A percentile compares a stretch with the other conserved stretches of the same genome.
Conservation (phyloP, 2,113 vertebrate species). For the Fulica atra region DNA sequence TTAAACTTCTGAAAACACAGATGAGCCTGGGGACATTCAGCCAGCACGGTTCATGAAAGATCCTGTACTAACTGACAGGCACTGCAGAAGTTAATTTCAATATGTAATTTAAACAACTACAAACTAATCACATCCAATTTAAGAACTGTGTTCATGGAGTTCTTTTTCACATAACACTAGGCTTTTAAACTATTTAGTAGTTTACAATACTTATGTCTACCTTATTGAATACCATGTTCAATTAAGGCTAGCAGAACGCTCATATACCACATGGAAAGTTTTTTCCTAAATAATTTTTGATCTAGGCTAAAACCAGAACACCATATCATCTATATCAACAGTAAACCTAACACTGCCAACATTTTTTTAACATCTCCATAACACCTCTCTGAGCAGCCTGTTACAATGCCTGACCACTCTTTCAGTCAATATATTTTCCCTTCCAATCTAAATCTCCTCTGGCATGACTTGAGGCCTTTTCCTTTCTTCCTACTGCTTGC, state of each 20-base stretch:
- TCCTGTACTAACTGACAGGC: neutral
- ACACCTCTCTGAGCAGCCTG: no score
- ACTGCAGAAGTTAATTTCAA: neutral
- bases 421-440: neutral
- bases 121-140: neutral
- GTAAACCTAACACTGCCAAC: neutral
- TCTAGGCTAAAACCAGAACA: neutral
- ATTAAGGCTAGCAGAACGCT: neutral
- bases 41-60: neutral
- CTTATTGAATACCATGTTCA: neutral
- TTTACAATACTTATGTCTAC: neutral
- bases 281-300: neutral
- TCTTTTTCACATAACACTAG: neutral
- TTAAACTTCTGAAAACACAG: neutral
- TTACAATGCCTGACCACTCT: neutral
- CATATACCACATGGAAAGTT: neutral
- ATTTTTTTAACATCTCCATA: no score
- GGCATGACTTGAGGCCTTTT: neutral
- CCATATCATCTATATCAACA: neutral
- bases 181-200: neutral
- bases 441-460: neutral
- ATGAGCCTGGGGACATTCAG: neutral
- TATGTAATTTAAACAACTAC: neutral
- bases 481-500: neutral
- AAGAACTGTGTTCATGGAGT: neutral